Evolutionary conservation across 2,888 invertebrate species (phyloP).

Genomic region (Linnaemya tessellans): DNA sequence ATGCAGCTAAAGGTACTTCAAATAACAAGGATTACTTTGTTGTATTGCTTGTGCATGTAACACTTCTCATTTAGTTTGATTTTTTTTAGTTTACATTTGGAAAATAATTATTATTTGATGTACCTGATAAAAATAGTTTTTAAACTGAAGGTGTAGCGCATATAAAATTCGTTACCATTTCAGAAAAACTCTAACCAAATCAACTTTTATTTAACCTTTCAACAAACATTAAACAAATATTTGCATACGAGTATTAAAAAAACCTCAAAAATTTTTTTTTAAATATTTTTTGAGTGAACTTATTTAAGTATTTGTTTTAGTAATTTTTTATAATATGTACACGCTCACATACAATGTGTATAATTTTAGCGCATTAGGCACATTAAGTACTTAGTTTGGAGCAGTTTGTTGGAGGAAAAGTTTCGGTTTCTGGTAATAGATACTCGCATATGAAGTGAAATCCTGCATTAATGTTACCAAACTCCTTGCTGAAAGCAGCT

Average conservation of each 20-base stretch:
- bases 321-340: neutral
- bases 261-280: slow-evolving; percentile 2
- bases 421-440: slow-evolving; percentile 28
- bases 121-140: too few relatives aligned
- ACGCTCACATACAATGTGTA: slow-evolving; percentile 3
- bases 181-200: neutral
- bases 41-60: too few relatives aligned
- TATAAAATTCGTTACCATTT: neutral
- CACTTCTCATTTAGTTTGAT: too few relatives aligned
- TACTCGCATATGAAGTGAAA: neutral
- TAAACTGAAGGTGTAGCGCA: neutral
- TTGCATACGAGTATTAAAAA: neutral
- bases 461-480: neutral
- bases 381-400: slow-evolving; percentile 36
- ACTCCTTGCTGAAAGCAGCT: slow-evolving; percentile 1
- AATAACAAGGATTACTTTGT: too few relatives aligned
- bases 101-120: too few relatives aligned
- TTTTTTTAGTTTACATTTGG: too few relatives aligned
- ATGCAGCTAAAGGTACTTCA: too few relatives aligned
- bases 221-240: slow-evolving; percentile 27
- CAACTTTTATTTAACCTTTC: neutral
- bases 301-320: neutral
- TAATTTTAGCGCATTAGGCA: slow-evolving; percentile 54
- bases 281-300: neutral
- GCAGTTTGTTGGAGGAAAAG: slow-evolving; percentile 42